Base-by-base conservation (phyloP, 2,797 vertebrate genomes). In the Hippoglossus hippoglossus region DNA sequence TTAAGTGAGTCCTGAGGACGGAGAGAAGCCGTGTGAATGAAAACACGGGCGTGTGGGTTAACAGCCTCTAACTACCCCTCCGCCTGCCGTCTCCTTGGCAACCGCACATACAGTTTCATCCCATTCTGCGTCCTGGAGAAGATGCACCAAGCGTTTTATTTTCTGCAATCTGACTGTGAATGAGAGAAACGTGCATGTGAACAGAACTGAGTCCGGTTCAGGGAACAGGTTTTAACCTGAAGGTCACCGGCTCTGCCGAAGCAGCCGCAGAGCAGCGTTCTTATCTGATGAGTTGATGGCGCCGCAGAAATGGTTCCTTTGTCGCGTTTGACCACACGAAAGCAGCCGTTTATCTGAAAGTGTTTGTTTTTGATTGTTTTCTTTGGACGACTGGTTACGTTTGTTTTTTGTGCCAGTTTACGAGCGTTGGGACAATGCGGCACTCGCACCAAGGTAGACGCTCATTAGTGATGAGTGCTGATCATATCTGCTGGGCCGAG, bases 31-130 rank as follows among this genome's bases (percentile, higher is more conserved):
- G 39, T 24, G 62, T 50, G 58, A 76, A 69, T 57, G 76, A 79
- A 79, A 80, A 71, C 69, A 51, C 39, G 63, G 55, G 64, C 56
- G 62, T 79, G 83, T 61, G 72, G 71, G 66, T 75, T 53, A 77
- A 80, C 85, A 63, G 63, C 57, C 62, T 71, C 26, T 52, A 83
- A 82, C 70, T 53, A 59, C 50, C 63, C 44, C 24, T 61, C 81
- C 21, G 55, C 72, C 80, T 44, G 50, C 79, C 16, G 89, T 92
- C 85, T 82, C 89, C 87, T 51, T 87, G 85, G 87, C 82, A 92
- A 92, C 91, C 12, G 67, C 63, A 82, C 78, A 79, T 67, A 86
- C 84, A 79, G 58, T 68, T 84, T 64, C 76, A 75, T 85, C 80
- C 80, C 69, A 75, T 82, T 65, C 72, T 58, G 56, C 58, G 31